A percentile compares a stretch with the other conserved stretches of the same genome.
phyloP scores from a whole-genome alignment of 1,140 invertebrate species.

The Hetaerina americana region DNA sequence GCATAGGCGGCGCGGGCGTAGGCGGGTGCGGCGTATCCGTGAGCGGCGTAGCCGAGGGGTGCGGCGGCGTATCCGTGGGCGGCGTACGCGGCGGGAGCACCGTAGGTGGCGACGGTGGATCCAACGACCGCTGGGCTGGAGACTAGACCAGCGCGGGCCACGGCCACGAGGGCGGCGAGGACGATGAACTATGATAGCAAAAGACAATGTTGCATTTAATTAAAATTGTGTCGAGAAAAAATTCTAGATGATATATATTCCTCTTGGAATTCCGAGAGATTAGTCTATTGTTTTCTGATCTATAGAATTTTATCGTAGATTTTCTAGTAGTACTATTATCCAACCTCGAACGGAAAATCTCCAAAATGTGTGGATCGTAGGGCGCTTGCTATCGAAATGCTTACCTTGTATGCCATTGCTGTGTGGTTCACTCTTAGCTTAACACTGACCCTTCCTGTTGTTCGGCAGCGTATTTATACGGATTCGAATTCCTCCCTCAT shows the following conservation, averaged over 20 bases:
- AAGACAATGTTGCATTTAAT: too few species aligned
- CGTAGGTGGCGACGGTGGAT: constrained; percentile 8
- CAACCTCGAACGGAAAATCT: too few species aligned
- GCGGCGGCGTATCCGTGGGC: neutral
- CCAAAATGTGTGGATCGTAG: too few species aligned
- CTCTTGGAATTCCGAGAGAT: too few species aligned
- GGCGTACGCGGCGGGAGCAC: constrained; percentile 15
- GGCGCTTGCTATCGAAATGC: too few species aligned
- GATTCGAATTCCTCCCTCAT: neutral
- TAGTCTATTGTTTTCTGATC: too few species aligned
- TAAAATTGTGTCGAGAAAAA: neutral
- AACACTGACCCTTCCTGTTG: neutral
- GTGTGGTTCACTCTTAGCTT: neutral
- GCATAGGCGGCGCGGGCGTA: constrained; percentile 15
- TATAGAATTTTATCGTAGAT: too few species aligned
- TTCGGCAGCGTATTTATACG: neutral
- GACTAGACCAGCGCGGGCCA: constrained; percentile 9
- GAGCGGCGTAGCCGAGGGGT: too few species aligned
- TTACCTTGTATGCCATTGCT: neutral
- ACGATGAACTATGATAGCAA: constrained; percentile 4
- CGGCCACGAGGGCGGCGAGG: constrained; percentile 11
- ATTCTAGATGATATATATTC: too few species aligned
- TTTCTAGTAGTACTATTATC: too few species aligned
- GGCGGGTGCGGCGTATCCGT: too few species aligned
- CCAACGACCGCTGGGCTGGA: constrained; percentile 3